Evolutionary conservation across 2,888 invertebrate genomes (phyloP).

Genomic region (Sphaeridia pumilis): DNA sequence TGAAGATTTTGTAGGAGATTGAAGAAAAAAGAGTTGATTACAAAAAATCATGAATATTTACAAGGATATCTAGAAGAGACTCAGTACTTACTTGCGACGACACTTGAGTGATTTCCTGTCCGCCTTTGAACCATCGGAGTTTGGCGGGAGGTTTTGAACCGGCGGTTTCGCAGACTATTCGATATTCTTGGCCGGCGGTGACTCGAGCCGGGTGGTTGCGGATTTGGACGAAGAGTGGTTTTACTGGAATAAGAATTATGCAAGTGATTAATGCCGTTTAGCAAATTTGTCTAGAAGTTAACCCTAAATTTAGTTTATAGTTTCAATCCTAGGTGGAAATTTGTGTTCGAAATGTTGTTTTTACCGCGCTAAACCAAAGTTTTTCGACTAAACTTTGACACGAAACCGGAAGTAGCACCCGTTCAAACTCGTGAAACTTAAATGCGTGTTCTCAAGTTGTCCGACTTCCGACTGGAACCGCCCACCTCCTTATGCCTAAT

Average conservation of each 20-base stretch:
- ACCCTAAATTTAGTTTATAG: not conserved
- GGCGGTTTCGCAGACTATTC: constrained; percentile 73
- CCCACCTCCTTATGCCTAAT: too few relatives aligned
- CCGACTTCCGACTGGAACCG: too few relatives aligned
- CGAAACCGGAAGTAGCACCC: too few relatives aligned
- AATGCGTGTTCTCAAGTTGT: too few relatives aligned
- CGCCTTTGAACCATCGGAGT: constrained; percentile 84
- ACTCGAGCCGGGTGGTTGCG: constrained; percentile 58
- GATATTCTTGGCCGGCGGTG: constrained; percentile 72
- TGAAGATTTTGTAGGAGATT: not conserved
- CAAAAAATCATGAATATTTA: not conserved
- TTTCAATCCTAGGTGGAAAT: too few relatives aligned
- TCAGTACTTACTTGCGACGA: constrained; percentile 34
- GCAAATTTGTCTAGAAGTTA: not conserved
- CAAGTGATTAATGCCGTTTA: not conserved
- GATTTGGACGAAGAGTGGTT: constrained; percentile 72
- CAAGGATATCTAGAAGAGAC: constrained; percentile 9
- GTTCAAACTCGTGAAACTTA: too few relatives aligned
- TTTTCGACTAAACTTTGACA: too few relatives aligned
- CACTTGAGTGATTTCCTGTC: constrained; percentile 55
- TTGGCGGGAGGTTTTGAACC: constrained; percentile 79
- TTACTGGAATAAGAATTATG: constrained; percentile 54
- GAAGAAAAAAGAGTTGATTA: not conserved
- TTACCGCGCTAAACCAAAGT: too few relatives aligned
- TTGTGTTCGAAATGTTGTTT: too few relatives aligned